Percentiles rank a stretch among this genome's conserved stretches.
Evolutionary conservation across 2,113 vertebrate genomes (phyloP).

Genomic region (Hylia prasina): DNA sequence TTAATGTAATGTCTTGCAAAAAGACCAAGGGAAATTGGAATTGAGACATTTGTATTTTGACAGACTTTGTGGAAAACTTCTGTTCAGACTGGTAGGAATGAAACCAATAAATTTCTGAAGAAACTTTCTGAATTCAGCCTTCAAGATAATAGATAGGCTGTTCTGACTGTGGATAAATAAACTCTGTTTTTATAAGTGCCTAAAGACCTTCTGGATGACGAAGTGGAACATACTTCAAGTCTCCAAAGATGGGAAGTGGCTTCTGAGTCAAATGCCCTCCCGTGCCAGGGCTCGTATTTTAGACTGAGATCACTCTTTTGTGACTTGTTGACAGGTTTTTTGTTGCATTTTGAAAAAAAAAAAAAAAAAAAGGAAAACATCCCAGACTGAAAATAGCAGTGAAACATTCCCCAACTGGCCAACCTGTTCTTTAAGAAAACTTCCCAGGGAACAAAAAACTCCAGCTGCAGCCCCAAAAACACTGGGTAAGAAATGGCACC

Average conservation of each 20-base stretch:
- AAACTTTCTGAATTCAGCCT: conserved; percentile 43
- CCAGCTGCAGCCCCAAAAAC: neutral
- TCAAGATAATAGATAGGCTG: conserved; percentile 60
- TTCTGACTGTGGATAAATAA: conserved; percentile 54
- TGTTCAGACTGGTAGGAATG: conserved; percentile 48
- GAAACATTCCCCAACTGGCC: conserved; percentile 27
- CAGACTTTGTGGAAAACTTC: conserved; percentile 46
- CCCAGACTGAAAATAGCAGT: conserved; percentile 42
- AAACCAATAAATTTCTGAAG: conserved; percentile 57
- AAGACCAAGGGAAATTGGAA: conserved; percentile 30
- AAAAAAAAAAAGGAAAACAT: neutral
- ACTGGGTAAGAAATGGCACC: rapidly evolving
- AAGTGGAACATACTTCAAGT: conserved; percentile 62
- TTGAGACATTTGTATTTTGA: conserved; percentile 55
- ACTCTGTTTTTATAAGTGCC: conserved; percentile 39
- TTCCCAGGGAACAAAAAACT: conserved; percentile 8
- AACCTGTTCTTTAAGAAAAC: conserved; percentile 41
- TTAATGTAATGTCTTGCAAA: conserved; percentile 42
- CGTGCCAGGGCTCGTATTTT: conserved; percentile 44
- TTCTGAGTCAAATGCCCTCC: conserved; percentile 59
- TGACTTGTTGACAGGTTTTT: conserved; percentile 53
- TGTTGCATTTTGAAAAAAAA: conserved; percentile 6
- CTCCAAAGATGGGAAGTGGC: conserved; percentile 62
- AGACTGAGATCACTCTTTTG: conserved; percentile 53
- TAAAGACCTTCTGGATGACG: conserved; percentile 50